Conservation (phyloP, 2,888 invertebrate genomes). For the Drosophila mimica region DNA sequence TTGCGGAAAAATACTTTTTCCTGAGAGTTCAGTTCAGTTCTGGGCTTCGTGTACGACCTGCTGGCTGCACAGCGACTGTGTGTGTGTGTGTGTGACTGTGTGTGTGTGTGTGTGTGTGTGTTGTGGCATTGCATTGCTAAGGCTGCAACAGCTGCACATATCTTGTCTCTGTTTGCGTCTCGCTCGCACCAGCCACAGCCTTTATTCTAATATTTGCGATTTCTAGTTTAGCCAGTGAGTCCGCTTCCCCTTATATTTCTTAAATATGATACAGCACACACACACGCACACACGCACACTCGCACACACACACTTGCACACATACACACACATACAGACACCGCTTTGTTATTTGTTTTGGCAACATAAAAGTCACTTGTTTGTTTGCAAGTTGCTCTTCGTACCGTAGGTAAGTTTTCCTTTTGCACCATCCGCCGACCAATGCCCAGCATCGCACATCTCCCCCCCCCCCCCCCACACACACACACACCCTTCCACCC, state of each 20-base stretch:
- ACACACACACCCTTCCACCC: not conserved
- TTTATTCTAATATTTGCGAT: slow-evolving; percentile 80
- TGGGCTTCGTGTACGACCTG: slow-evolving; percentile 17
- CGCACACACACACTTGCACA: not conserved
- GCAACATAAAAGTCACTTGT: slow-evolving; percentile 80
- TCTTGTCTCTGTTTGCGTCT: slow-evolving; percentile 55
- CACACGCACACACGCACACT: slow-evolving; percentile 12
- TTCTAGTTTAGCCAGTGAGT: slow-evolving; percentile 63
- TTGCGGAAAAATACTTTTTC: slow-evolving; percentile 71
- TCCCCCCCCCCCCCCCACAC: not conserved
- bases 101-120: slow-evolving; percentile 22
- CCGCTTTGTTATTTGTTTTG: slow-evolving; percentile 76
- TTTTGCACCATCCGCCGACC: not conserved
- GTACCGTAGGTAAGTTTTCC: slow-evolving; percentile 44
- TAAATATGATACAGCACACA: slow-evolving; percentile 8
- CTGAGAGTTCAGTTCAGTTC: slow-evolving; percentile 45
- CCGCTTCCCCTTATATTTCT: slow-evolving; percentile 29
- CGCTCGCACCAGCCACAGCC: slow-evolving; percentile 45
- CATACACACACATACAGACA: not conserved
- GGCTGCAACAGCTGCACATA: slow-evolving; percentile 60
- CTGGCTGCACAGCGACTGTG: slow-evolving; percentile 6
- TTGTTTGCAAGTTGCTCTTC: slow-evolving; percentile 66
- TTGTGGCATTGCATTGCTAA: slow-evolving; percentile 10
- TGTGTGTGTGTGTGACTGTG: slow-evolving; percentile 12
- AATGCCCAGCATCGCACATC: not conserved